Evolutionary conservation across 1,140 invertebrate species (phyloP).

Genomic region (Heliothis subflexa): DNA sequence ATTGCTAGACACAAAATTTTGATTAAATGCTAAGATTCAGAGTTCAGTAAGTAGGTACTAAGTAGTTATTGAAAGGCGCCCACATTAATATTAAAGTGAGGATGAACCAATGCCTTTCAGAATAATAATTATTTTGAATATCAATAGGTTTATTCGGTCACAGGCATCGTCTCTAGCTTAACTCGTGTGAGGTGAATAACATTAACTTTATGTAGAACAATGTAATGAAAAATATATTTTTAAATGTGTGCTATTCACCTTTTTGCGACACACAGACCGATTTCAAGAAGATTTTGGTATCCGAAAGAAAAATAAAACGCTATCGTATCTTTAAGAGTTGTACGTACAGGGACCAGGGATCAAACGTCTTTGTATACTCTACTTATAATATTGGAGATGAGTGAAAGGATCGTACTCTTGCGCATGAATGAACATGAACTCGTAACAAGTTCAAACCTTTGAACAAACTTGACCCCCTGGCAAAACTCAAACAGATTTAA

Average conservation of each 20-base stretch:
- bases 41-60: background rate
- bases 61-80: constrained; percentile 2
- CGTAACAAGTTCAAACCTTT: constrained; percentile 3
- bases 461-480: constrained; percentile 15
- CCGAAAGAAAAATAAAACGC: too few relatives aligned
- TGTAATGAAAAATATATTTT: too few relatives aligned
- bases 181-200: constrained; percentile 5
- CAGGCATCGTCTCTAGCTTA: constrained; percentile 11
- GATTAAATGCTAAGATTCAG: background rate
- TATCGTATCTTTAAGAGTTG: background rate
- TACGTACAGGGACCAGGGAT: background rate
- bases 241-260: background rate
- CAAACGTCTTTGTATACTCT: background rate
- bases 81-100: constrained; percentile 19
- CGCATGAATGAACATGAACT: constrained; percentile 26
- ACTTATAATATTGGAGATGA: constrained; percentile 15
- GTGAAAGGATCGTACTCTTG: constrained; percentile 9
- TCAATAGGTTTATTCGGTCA: constrained; percentile 38
- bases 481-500: background rate
- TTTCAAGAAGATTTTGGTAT: too few relatives aligned
- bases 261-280: background rate
- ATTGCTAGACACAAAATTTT: background rate
- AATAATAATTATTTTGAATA: constrained; percentile 41
- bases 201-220: background rate
- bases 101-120: constrained; percentile 23